These are phyloP conservation scores for Argya squamiceps DNA, from an alignment of 2,797 vertebrate species.

Conservation along the genomic window DNA sequence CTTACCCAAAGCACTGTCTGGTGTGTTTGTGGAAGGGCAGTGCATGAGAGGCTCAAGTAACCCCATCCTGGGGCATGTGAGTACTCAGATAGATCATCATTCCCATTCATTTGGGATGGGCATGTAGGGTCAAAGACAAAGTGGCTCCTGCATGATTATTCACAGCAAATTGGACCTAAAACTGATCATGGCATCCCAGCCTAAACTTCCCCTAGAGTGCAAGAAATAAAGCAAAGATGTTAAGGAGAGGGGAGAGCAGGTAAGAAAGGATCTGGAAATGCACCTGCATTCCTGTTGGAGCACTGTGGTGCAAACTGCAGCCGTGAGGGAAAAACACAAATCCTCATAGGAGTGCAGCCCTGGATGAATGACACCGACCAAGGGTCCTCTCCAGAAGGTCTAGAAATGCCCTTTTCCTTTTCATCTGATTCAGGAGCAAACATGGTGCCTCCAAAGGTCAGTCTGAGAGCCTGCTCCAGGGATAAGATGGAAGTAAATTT, in stretches of 20 bases:
- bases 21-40: neutral
- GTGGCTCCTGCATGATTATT: accelerated
- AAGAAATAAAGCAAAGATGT: neutral
- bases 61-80: neutral
- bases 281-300: neutral
- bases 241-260: neutral
- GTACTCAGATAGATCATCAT: neutral
- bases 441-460: accelerated
- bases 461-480: neutral
- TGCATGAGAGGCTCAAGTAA: too few species aligned
- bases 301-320: neutral
- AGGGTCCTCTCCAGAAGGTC: neutral
- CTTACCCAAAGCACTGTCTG: neutral
- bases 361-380: neutral
- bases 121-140: neutral
- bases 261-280: neutral
- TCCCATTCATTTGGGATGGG: neutral
- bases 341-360: neutral
- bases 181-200: too few species aligned
- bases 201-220: neutral
- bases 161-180: neutral
- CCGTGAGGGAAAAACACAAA: neutral
- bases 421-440: neutral
- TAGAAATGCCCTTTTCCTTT: neutral
- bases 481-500: neutral